phyloP scores from a whole-genome alignment of 2,888 invertebrate genomes.

The Metalampra italica region DNA sequence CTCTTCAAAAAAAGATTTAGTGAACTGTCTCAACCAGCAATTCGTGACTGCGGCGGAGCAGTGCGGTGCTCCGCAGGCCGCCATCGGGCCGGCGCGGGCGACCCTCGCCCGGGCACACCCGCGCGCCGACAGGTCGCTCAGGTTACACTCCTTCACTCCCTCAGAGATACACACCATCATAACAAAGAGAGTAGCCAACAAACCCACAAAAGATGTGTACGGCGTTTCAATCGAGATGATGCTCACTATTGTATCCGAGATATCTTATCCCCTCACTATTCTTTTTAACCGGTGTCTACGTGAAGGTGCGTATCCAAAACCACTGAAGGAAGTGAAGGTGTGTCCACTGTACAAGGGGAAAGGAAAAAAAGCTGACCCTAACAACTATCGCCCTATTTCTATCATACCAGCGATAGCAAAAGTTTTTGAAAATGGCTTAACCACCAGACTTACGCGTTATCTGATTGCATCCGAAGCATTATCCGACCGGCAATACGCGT shows the following conservation, averaged over 20 bases:
- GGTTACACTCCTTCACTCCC: background rate
- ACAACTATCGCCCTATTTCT: background rate
- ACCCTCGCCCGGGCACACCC: background rate
- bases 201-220: background rate
- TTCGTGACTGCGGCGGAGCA: background rate
- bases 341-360: background rate
- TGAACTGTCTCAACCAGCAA: background rate
- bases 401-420: background rate
- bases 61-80: background rate
- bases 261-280: background rate
- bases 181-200: background rate
- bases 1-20: background rate
- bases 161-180: background rate
- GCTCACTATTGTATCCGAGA: background rate
- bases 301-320: background rate
- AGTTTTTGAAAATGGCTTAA: background rate
- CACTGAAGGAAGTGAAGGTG: background rate
- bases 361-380: background rate
- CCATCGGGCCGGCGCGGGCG: background rate
- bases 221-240: background rate
- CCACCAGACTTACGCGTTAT: background rate
- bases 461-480: background rate
- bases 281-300: background rate
- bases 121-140: background rate
- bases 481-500: background rate